Base-by-base conservation (phyloP, 2,113 vertebrate species). In the Xiphias gladius region DNA sequence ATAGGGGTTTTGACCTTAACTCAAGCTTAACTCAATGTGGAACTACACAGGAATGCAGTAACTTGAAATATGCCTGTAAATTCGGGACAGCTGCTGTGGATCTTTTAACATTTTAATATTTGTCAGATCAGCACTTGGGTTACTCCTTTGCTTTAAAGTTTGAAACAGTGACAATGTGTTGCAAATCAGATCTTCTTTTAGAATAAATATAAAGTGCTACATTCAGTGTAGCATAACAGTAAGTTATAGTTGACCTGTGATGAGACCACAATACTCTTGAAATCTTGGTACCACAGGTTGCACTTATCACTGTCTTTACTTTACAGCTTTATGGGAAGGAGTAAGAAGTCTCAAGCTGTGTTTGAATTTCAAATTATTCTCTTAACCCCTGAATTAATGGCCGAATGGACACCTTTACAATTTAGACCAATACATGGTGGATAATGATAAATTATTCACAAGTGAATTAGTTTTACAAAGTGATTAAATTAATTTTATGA, bases 1-100 rank as follows among this genome's bases (percentile, higher is more conserved):
- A 91, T 82, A 81, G 89, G 79, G 85, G 87, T 91, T 86, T 80
- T 88, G 89, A 90, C 92, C 90, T 87, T 84, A 89, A 85, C 79
- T 89, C 79, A 64, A 72, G 79, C 81, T 88, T 82, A 78, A 66
- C 78, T 90, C 65, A 57, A 76, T 83, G 86, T 81, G 76, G 76
- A 91, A 69, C 88, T 83, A 39, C 82, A 72, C 73, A 88, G 87
- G 87, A 91, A 91, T 89, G 88, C 81, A 88, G 71, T 66, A 62
- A 79, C 68, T 85, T 89, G 70, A 74, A 81, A 83, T 77, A 76
- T 74, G 73, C 41, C 61, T 79, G 71, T 72, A 86, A 88, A 87
- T 90, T 68, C 76, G 35, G 73, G 54, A 85, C 90, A 93, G 92
- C 89, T 91, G 90, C 73, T 78, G 81, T 65, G 79, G 88, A 92